Percentiles rank a stretch among this genome's conserved stretches.
These are phyloP conservation scores for Ellobius talpinus DNA, from an alignment of 2,113 vertebrate genomes.

Conservation along the genomic window DNA sequence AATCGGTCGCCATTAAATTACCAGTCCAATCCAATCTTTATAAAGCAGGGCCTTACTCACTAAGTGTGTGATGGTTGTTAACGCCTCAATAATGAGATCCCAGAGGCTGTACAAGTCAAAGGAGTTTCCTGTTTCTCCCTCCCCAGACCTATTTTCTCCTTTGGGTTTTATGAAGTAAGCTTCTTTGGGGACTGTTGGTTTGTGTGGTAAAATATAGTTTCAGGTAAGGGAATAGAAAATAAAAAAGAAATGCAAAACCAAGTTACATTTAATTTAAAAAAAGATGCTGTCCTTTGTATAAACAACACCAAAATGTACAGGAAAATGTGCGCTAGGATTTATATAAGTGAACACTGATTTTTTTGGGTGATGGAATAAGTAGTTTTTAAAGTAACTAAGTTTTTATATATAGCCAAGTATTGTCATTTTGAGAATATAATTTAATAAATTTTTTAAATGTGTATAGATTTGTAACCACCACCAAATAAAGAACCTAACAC, in stretches of 20 bases:
- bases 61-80: constrained; percentile 41
- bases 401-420: constrained; percentile 12
- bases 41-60: not conserved
- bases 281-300: not conserved
- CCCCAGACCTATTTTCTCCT: not conserved
- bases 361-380: not conserved
- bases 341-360: not conserved
- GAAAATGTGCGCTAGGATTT: not conserved
- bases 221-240: constrained; percentile 37
- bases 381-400: not conserved
- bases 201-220: constrained; percentile 20
- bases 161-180: constrained; percentile 20
- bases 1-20: constrained; percentile 17
- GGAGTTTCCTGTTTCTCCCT: constrained; percentile 54
- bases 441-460: constrained; percentile 22
- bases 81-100: constrained; percentile 57
- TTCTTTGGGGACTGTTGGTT: not conserved
- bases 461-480: not conserved
- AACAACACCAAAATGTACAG: not conserved
- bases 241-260: not conserved
- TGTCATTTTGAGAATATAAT: not conserved
- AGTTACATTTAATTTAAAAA: not conserved
- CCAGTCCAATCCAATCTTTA: not conserved
- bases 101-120: constrained; percentile 24
- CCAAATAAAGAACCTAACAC: not conserved